phyloP scores from a whole-genome alignment of 2,888 invertebrate species.

The Acronicta alni region DNA sequence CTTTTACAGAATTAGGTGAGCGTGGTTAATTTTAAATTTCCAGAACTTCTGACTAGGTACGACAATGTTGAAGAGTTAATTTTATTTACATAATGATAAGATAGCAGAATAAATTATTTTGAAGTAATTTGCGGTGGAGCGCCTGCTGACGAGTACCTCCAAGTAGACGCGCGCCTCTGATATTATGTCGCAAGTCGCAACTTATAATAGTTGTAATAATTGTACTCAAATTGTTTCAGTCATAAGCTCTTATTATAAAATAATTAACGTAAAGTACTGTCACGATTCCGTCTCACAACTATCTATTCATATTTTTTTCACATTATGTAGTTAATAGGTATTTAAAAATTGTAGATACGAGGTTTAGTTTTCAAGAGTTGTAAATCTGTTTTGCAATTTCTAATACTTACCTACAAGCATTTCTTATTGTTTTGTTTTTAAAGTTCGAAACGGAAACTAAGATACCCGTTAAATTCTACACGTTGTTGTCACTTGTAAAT shows the following conservation, averaged over 20 bases:
- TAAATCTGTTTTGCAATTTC: too few species aligned
- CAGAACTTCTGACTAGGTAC: background rate
- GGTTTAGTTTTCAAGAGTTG: too few species aligned
- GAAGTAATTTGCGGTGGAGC: slow-evolving; percentile 54
- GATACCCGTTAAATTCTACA: too few species aligned
- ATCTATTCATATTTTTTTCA: too few species aligned
- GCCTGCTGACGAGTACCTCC: background rate
- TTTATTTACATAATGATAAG: slow-evolving; percentile 36
- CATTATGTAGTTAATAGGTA: too few species aligned
- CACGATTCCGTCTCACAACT: slow-evolving; percentile 12
- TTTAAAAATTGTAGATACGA: background rate
- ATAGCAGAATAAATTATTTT: slow-evolving; percentile 46
- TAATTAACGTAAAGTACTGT: slow-evolving; percentile 4
- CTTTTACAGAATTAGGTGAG: background rate
- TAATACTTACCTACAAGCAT: too few species aligned
- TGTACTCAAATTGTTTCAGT: slow-evolving; percentile 23
- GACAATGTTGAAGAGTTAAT: background rate
- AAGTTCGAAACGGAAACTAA: too few species aligned
- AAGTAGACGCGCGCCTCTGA: background rate
- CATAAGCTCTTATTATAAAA: slow-evolving; percentile 12
- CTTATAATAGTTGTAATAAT: slow-evolving; percentile 46
- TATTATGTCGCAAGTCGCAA: slow-evolving; percentile 33
- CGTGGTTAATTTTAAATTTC: background rate
- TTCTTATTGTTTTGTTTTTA: too few species aligned
- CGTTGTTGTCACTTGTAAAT: too few species aligned